Evolutionary conservation across 2,113 vertebrate species (phyloP).

Genomic region (Diadophis punctatus): DNA sequence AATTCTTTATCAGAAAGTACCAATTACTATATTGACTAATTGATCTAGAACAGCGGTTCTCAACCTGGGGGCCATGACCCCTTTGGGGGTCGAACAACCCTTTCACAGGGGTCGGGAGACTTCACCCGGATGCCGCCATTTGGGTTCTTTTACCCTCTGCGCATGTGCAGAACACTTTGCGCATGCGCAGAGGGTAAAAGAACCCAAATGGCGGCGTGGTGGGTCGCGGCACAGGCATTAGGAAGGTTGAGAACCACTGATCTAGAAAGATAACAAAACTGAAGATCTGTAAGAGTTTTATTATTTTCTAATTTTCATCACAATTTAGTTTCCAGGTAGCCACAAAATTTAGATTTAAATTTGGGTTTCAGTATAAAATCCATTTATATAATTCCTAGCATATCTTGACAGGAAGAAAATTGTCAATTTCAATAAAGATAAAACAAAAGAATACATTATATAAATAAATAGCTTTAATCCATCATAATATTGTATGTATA

Average conservation of each 20-base stretch:
- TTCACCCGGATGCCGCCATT: no score
- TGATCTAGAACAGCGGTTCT: neutral
- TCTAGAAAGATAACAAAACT: neutral
- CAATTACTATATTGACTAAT: neutral
- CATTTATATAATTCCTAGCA: neutral
- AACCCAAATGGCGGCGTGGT: no score
- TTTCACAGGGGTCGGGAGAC: no score
- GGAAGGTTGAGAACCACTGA: no score
- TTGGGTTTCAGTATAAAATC: neutral
- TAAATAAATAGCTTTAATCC: neutral
- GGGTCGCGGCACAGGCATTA: no score
- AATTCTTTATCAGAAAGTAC: neutral
- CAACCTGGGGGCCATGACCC: no score
- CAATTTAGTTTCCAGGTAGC: neutral
- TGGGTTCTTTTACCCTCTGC: no score
- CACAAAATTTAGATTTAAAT: neutral
- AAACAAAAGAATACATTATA: neutral
- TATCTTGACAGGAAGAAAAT: neutral
- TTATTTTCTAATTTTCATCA: neutral
- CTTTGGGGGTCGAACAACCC: no score
- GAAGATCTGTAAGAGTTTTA: neutral
- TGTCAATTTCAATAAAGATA: neutral
- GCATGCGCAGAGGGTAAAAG: no score
- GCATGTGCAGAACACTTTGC: no score
- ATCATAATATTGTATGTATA: neutral